Percentiles rank a stretch among this genome's conserved stretches.
phyloP scores from a whole-genome alignment of 1,140 invertebrate species.

The Polypedilum pembai region DNA sequence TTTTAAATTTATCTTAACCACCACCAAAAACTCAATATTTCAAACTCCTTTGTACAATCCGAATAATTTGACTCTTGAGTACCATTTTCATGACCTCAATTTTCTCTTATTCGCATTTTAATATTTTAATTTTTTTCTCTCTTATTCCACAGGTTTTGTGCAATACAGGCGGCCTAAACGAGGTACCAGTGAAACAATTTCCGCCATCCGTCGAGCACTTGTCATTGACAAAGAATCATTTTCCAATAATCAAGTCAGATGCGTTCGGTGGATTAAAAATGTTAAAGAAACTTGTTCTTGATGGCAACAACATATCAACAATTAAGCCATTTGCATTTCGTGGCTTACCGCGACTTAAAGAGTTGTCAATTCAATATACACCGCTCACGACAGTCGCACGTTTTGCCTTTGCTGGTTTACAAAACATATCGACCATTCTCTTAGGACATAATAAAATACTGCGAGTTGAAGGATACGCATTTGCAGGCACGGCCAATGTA shows the following conservation, averaged over 20 bases:
- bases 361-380: constrained; percentile 74
- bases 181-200: constrained; percentile 63
- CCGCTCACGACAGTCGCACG: constrained; percentile 64
- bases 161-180: constrained; percentile 69
- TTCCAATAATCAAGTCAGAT: constrained; percentile 66
- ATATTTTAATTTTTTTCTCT: constrained; percentile 31
- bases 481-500: constrained; percentile 73
- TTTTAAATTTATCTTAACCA: too few relatives aligned
- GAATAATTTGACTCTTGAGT: not conserved
- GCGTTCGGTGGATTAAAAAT: constrained; percentile 64
- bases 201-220: constrained; percentile 68
- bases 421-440: constrained; percentile 67
- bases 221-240: constrained; percentile 71
- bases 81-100: constrained; percentile 15
- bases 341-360: constrained; percentile 61
- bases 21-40: too few relatives aligned
- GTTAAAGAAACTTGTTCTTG: constrained; percentile 64
- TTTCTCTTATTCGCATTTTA: not conserved
- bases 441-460: constrained; percentile 69
- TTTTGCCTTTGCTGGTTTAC: constrained; percentile 72
- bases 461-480: constrained; percentile 68
- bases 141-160: constrained; percentile 62
- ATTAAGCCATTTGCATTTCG: constrained; percentile 77
- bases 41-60: not conserved
- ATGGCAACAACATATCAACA: constrained; percentile 69